Evolutionary conservation across 2,888 invertebrate genomes (phyloP), one percentile per base, ranked within the genome.

Genomic region (Himalopsyche tibetana): DNA sequence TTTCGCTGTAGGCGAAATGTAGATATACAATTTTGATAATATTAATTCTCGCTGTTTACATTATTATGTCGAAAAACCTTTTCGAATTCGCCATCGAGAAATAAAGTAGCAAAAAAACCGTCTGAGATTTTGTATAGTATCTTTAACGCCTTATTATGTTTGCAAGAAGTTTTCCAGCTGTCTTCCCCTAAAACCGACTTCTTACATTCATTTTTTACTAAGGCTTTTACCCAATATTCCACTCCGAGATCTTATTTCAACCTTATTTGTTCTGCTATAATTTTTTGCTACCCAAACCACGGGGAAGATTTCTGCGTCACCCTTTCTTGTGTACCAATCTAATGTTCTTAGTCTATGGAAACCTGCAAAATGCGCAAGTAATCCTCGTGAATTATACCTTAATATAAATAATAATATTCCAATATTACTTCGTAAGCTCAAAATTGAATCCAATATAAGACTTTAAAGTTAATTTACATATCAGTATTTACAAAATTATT

Each of bases 201-300:
- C 74, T 74, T 83, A 63, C 42, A 19, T 84, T 74, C 80, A 82
- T 87, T 88, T 88, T 88, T 87, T 88, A 84, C 80, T 84, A 84
- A 88, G 85, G 86, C 87, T 86, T 87, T 88, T 86, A 88, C 63
- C 85, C 80, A n/a, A 79, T 55, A 74, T 63, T 83, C 79, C 63
- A 55, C 82, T 63, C 84, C n/a, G 55, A 85, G 85, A 88, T 88
- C 87, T 87, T 85, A 85, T 88, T 86, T 88, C 84, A 83, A 55
- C 86, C 84, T 83, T 84, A 87, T 82, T 87, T 86, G 84, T 84
- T 82, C 84, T 55, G 55, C 80, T 82, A 55, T 82, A 45, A 81
- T 63, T 87, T 87, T 87, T 88, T 86, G 83, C 80, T 84, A 51
- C 74, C n/a, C 38, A 38, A 81, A 28, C 63, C 12, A 79, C 17